phyloP scores from a whole-genome alignment of 2,888 invertebrate genomes.

The Agelastica alni region DNA sequence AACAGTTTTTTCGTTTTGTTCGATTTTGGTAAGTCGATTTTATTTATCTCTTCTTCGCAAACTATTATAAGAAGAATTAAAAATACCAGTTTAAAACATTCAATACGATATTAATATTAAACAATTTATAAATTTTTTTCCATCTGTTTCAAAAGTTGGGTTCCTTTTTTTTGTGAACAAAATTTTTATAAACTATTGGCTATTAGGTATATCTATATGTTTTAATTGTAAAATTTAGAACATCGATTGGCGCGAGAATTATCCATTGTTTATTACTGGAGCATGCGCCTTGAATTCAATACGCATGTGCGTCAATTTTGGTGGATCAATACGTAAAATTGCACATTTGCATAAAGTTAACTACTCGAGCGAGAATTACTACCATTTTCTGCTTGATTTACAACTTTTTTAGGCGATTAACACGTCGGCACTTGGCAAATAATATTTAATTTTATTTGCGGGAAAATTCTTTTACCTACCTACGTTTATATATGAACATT shows the following conservation, averaged over 20 bases:
- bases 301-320: slow-evolving; percentile 37
- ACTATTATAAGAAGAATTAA: too few relatives aligned
- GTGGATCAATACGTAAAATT: slow-evolving; percentile 42
- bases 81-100: too few relatives aligned
- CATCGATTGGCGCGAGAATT: slow-evolving; percentile 43
- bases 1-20: too few relatives aligned
- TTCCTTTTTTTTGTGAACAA: too few relatives aligned
- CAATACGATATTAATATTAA: too few relatives aligned
- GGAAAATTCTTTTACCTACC: background rate
- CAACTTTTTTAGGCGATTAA: background rate
- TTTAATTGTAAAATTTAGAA: slow-evolving; percentile 5
- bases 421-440: background rate
- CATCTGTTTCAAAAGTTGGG: too few relatives aligned
- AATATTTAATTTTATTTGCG: background rate
- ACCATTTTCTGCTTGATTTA: slow-evolving; percentile 17
- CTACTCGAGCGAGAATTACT: slow-evolving; percentile 10
- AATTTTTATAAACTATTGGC: too few relatives aligned
- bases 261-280: slow-evolving; percentile 21
- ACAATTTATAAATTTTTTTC: too few relatives aligned
- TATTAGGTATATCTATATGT: too few relatives aligned
- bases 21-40: too few relatives aligned
- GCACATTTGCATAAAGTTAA: slow-evolving; percentile 29
- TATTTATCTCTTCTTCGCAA: too few relatives aligned
- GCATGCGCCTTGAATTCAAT: slow-evolving; percentile 35
- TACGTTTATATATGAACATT: too few relatives aligned